phyloP scores from a whole-genome alignment of 2,888 invertebrate species.

The Tanypteryx hageni region DNA sequence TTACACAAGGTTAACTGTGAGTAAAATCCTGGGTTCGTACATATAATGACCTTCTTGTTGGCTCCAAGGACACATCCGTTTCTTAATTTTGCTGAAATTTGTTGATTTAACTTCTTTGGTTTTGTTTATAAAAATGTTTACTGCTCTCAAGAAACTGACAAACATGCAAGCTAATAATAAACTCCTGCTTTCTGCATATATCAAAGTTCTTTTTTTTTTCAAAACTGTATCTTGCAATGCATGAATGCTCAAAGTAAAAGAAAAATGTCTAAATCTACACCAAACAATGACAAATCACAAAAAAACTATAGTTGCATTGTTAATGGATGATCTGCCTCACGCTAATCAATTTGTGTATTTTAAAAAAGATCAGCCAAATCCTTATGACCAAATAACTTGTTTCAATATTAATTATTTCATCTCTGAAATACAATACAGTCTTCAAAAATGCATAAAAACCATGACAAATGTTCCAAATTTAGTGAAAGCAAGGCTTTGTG shows the following conservation, averaged over 20 bases:
- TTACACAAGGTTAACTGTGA: constrained; percentile 38
- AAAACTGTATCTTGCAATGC: constrained; percentile 58
- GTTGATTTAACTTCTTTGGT: constrained; percentile 5
- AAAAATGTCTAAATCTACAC: constrained; percentile 41
- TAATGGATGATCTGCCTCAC: constrained; percentile 23
- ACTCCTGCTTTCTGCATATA: constrained; percentile 50
- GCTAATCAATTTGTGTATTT: constrained; percentile 13
- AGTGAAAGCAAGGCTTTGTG: constrained; percentile 65
- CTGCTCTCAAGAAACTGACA: constrained; percentile 37
- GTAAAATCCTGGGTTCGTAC: constrained; percentile 23
- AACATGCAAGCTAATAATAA: constrained; percentile 63
- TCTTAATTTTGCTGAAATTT: constrained; percentile 25
- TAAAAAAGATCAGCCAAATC: constrained; percentile 59
- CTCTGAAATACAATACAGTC: constrained; percentile 52
- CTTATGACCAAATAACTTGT: constrained; percentile 52
- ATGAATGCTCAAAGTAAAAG: constrained; percentile 54
- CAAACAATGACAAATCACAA: constrained; percentile 25
- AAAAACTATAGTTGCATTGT: constrained; percentile 50
- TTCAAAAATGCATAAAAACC: constrained; percentile 48
- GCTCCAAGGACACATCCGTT: constrained; percentile 37
- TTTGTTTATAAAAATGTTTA: constrained; percentile 26
- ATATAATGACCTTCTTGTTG: constrained; percentile 23
- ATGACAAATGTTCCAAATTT: constrained; percentile 30
- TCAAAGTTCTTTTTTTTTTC: constrained; percentile 31
- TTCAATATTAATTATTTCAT: constrained; percentile 47